Conservation (phyloP, 2,888 invertebrate genomes). For the Hyposoter dolosus region DNA sequence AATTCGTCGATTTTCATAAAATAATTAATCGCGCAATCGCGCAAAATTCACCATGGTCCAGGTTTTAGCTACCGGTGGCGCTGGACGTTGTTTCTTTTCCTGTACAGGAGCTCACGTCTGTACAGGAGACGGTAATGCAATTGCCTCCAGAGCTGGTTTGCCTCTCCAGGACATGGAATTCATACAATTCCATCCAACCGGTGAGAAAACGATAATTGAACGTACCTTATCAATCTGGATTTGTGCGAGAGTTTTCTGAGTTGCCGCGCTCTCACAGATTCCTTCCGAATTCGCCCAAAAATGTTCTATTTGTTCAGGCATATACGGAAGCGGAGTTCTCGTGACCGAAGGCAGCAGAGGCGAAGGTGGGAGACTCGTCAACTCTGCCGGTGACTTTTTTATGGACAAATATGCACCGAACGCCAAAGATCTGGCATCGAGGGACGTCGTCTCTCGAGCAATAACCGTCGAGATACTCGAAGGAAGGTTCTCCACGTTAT, state of each 20-base stretch:
- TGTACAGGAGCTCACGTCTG: constrained; percentile 99
- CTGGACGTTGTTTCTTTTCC: constrained; percentile 91
- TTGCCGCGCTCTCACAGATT: not conserved
- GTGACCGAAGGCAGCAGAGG: constrained; percentile 99
- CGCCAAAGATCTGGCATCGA: constrained; percentile 98
- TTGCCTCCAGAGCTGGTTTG: constrained; percentile 96
- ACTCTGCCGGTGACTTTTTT: constrained; percentile 97
- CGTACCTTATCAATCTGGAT: not conserved
- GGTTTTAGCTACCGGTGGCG: constrained; percentile 81
- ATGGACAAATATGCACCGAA: constrained; percentile 99
- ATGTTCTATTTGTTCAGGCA: constrained; percentile 86
- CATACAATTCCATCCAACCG: constrained; percentile 99
- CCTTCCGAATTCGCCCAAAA: not conserved
- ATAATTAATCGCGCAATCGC: not conserved
- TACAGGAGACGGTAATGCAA: constrained; percentile 98
- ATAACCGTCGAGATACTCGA: constrained; percentile 99
- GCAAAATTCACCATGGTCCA: constrained; percentile 52
- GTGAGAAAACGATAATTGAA: constrained; percentile 82
- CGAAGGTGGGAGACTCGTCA: constrained; percentile 98
- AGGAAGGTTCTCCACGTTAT: constrained; percentile 86
- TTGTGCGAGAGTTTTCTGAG: not conserved
- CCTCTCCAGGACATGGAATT: constrained; percentile 99
- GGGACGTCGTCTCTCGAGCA: constrained; percentile 98
- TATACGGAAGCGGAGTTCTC: constrained; percentile 98
- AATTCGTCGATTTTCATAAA: not conserved